Conservation (phyloP, 2,797 vertebrate genomes). For the Phataginus tetradactyla region DNA sequence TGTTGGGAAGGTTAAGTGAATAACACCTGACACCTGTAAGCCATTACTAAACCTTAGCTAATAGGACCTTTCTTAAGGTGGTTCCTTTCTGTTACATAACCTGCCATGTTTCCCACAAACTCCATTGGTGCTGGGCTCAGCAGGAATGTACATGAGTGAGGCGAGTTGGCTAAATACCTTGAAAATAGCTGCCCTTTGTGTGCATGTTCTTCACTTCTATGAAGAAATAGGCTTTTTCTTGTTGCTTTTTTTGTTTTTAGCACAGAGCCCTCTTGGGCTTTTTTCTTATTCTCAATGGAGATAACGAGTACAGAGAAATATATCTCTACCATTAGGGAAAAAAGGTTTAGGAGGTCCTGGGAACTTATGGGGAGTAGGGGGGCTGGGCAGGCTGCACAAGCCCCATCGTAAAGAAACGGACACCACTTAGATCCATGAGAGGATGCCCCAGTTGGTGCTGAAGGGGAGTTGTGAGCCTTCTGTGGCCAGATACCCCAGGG, state of each 20-base stretch:
- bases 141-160: neutral
- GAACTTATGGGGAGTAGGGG: neutral
- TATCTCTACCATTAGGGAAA: neutral
- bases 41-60: neutral
- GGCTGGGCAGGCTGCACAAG: neutral
- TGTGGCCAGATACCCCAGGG: neutral
- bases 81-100: neutral
- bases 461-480: neutral
- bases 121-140: neutral
- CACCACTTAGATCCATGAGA: neutral
- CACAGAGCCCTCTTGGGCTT: neutral
- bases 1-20: neutral
- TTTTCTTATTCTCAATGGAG: slow-evolving; percentile 47
- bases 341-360: neutral
- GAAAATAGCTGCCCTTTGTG: neutral
- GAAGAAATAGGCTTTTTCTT: neutral
- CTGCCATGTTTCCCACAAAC: neutral
- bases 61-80: neutral
- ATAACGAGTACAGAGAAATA: slow-evolving; percentile 3
- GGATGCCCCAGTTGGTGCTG: neutral
- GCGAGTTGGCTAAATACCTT: neutral
- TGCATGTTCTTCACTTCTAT: neutral
- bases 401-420: neutral
- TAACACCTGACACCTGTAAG: neutral
- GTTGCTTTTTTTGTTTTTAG: neutral